A percentile compares a stretch with the other conserved stretches of the same genome.
phyloP scores from a whole-genome alignment of 2,888 invertebrate genomes.

The Nephrotoma guestfalica region DNA sequence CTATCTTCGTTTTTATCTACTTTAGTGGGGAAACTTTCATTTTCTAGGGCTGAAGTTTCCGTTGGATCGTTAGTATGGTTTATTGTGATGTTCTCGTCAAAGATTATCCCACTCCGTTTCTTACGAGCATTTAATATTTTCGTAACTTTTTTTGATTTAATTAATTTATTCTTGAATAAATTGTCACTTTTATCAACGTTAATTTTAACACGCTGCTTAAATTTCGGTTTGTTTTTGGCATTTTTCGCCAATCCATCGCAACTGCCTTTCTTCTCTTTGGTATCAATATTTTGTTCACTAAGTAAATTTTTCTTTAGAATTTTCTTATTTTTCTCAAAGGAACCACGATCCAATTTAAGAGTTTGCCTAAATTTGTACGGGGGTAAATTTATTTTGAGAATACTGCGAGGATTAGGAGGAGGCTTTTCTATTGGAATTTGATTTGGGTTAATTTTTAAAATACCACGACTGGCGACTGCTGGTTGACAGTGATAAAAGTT shows the following conservation, averaged over 20 bases:
- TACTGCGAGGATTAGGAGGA: constrained; percentile 7
- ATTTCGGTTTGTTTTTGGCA: not conserved
- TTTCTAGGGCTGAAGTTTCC: constrained; percentile 6
- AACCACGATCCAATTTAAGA: constrained; percentile 10
- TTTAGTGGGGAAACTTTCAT: not conserved
- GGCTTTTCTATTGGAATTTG: not conserved
- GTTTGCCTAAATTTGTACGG: constrained; percentile 15
- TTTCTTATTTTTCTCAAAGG: constrained; percentile 8
- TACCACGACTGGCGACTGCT: constrained; percentile 11
- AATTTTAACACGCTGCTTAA: constrained; percentile 11
- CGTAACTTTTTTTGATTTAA: not conserved
- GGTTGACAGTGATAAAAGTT: constrained; percentile 11
- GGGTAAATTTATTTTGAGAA: constrained; percentile 8
- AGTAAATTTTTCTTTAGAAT: not conserved
- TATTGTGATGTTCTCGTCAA: constrained; percentile 13
- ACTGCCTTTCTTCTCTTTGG: not conserved
- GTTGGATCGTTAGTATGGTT: constrained; percentile 12
- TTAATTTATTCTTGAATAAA: not conserved
- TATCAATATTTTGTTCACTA: not conserved
- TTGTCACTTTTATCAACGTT: not conserved
- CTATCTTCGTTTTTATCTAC: constrained; percentile 16
- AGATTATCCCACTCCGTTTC: constrained; percentile 5
- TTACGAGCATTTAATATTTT: constrained; percentile 5
- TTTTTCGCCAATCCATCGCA: not conserved
- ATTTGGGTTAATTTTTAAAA: constrained; percentile 10